Evolutionary conservation across 2,888 invertebrate genomes (phyloP).

Genomic region (Toxonevra muliebris): DNA sequence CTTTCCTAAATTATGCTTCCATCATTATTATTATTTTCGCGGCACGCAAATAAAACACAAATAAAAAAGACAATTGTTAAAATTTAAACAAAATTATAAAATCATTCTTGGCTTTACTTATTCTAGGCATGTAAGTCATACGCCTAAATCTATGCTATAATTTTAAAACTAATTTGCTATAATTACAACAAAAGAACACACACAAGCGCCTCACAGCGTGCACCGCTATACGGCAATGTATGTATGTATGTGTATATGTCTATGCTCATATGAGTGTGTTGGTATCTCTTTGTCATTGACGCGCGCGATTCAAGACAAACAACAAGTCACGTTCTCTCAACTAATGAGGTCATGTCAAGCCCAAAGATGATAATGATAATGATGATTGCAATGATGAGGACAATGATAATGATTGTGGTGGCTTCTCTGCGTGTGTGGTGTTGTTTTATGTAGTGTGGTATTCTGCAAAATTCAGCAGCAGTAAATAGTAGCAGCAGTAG

Average conservation of each 20-base stretch:
- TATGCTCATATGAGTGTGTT: constrained; percentile 14
- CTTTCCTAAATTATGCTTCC: too few species aligned
- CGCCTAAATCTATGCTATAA: constrained; percentile 31
- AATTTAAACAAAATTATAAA: constrained; percentile 16
- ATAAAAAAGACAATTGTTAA: background rate
- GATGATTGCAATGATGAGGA: constrained; percentile 29
- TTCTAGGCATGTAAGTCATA: constrained; percentile 12
- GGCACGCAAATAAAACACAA: too few species aligned
- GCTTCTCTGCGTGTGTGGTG: constrained; percentile 3
- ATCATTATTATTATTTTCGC: too few species aligned
- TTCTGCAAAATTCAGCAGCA: background rate
- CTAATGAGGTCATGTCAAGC: constrained; percentile 63
- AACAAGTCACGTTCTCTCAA: constrained; percentile 59
- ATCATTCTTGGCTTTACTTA: constrained; percentile 18
- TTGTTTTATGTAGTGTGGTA: background rate
- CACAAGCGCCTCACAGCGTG: constrained; percentile 17
- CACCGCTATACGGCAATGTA: background rate
- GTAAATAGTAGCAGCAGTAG: background rate
- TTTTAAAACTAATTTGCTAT: constrained; percentile 33
- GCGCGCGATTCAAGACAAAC: constrained; percentile 55
- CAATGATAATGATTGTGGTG: constrained; percentile 26
- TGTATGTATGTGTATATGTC: constrained; percentile 15
- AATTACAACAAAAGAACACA: constrained; percentile 24
- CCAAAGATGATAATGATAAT: constrained; percentile 35
- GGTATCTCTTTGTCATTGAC: constrained; percentile 36